phyloP scores from a whole-genome alignment of 2,113 vertebrate species.

The Prunella fulvescens region DNA sequence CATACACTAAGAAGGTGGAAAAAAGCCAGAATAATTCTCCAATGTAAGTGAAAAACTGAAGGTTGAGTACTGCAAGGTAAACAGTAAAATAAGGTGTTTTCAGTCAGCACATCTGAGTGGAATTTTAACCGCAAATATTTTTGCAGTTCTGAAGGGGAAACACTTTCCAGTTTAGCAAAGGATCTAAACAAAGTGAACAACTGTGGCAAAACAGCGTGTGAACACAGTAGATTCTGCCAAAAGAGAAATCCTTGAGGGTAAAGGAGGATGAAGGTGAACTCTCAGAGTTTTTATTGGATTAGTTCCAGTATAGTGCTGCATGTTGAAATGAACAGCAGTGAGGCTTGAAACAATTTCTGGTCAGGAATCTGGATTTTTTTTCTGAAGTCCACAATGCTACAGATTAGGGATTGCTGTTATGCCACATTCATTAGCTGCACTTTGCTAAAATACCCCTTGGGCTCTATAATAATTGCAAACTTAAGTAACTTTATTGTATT shows the following conservation, averaged over 20 bases:
- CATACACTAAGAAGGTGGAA: neutral
- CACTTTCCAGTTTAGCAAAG: neutral
- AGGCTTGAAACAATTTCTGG: constrained; percentile 26
- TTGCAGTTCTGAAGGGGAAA: neutral
- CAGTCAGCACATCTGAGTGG: neutral
- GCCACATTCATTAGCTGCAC: neutral
- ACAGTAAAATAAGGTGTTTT: neutral
- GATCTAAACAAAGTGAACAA: neutral
- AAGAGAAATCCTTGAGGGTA: constrained; percentile 42
- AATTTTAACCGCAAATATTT: constrained; percentile 29
- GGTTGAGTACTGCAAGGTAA: neutral
- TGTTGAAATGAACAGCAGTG: constrained; percentile 8
- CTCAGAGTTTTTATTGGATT: constrained; percentile 53
- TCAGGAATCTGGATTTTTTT: constrained; percentile 17
- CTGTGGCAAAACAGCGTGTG: constrained; percentile 28
- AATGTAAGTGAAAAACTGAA: neutral
- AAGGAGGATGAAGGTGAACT: constrained; percentile 62
- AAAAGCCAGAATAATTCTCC: neutral
- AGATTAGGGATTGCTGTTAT: neutral
- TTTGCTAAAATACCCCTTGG: neutral
- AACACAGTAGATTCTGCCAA: constrained; percentile 27
- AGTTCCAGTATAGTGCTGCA: constrained; percentile 42
- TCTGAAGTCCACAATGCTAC: neutral
- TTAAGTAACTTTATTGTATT: neutral
- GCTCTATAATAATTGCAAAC: neutral